Conservation (phyloP, 2,888 invertebrate genomes). For the Altica lythri region DNA sequence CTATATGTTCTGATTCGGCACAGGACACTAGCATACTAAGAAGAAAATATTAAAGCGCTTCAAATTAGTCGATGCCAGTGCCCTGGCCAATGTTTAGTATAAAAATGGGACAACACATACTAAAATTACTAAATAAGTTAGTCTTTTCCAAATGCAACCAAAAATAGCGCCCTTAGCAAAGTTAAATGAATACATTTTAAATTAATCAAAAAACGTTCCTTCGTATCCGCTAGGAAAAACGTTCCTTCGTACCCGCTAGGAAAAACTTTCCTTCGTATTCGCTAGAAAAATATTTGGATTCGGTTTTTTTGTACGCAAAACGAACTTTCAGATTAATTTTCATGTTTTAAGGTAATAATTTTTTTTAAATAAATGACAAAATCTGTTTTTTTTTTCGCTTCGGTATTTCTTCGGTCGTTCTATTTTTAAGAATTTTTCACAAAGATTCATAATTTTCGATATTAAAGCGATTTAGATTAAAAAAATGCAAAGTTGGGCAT, state of each 20-base stretch:
- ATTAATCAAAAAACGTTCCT: neutral
- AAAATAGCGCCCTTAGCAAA: constrained; percentile 3
- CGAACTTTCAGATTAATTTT: too few relatives aligned
- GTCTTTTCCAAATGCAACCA: constrained; percentile 20
- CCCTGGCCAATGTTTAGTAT: constrained; percentile 70
- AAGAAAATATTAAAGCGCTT: constrained; percentile 26
- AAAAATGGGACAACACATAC: constrained; percentile 24
- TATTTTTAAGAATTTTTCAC: too few relatives aligned
- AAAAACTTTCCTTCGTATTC: neutral
- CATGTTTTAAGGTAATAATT: too few relatives aligned
- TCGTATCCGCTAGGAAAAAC: neutral
- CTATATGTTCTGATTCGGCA: constrained; percentile 46
- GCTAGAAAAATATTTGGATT: too few relatives aligned
- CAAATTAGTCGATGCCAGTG: constrained; percentile 72
- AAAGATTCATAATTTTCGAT: too few relatives aligned
- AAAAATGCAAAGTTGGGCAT: too few relatives aligned
- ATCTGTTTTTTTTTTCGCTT: too few relatives aligned
- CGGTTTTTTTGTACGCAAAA: too few relatives aligned
- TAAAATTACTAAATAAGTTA: constrained; percentile 9
- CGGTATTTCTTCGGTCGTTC: too few relatives aligned
- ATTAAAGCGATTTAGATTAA: too few relatives aligned
- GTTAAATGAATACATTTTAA: neutral
- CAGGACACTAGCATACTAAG: constrained; percentile 59
- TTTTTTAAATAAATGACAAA: too few relatives aligned
- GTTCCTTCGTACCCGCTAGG: neutral